Base-by-base conservation (phyloP, 2,113 vertebrate genomes). In the Typhlomys cinereus region DNA sequence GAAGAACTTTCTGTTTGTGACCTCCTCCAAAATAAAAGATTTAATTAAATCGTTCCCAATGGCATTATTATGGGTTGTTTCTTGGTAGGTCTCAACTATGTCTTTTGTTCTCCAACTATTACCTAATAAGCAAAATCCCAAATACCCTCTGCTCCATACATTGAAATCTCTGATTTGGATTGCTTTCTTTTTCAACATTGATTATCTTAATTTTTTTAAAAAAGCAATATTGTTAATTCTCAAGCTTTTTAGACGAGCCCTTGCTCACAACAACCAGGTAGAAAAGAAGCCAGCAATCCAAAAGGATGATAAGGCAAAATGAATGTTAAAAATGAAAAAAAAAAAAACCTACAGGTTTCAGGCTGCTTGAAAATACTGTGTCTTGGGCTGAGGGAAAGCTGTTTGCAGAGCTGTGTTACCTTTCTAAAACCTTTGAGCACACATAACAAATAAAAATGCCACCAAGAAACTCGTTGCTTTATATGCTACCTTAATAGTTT, bases 1-100 rank as follows among this genome's bases (percentile, higher is more conserved):
- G 41, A 48, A 94, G 92, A 91, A 91, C 69, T 92, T 83, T 90
- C 80, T 70, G 50, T 95, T 95, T 95, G 83, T 85, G 93, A 96
- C 41, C 92, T 91, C 73, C 75, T 80, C 69, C n/a, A 39, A 31
- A 92, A 64, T 52, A 39, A 89, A 91, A 86, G 27, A 85, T 84
- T 59, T 95, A 36, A 71, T 90, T 89, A 50, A 93, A 87, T 61
- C 39, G 50, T 86, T 44, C 31, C 83, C 70, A 46, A 4, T 89
- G 74, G 81, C 12, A 18, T 66, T 34, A 73, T 94, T 95, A 54
- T 62, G 41, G 23, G 50, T 82, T 75, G 59, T 71, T 78, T 52
- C 54, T 83, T 84, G 48, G 48, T 39, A 90, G 18, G 48, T 69
- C 66, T 59, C 3, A 2, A n/a, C 66, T 75, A 2, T 39, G 18